Base-by-base conservation (phyloP, 2,888 invertebrate genomes). In the Pollenia amentaria region DNA sequence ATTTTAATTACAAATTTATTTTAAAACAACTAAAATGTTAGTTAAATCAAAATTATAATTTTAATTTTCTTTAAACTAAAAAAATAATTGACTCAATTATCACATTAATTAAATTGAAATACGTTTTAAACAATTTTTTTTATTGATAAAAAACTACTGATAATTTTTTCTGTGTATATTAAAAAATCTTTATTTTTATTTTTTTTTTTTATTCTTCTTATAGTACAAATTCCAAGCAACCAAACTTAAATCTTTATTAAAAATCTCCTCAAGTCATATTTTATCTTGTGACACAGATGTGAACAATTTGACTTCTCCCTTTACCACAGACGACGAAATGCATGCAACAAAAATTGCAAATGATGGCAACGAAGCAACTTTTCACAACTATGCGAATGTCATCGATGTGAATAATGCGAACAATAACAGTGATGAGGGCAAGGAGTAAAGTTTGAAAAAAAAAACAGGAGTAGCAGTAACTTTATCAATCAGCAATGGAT, bases 201-300 rank as follows among this genome's bases (percentile, higher is more conserved):
- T 51, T 42, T 44, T 65, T 46, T 42, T 44, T 55, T 53, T 53
- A 40, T 62, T 60, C 21, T 40, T 62, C 10, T 76, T 87, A 38
- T 84, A 93, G 93, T 92, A 91, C 79, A 93, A 93, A 90, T 93
- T 92, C 73, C 92, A 92, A 86, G 93, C 92, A 16, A 92, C 93
- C 16, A 93, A 93, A 88, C 84, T 93, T 46, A 93, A 93, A 89
- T 92, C 93, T 12, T 87, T 93, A 53, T 88, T 93, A 72, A 91
- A 92, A 88, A 91, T 92, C 21, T 91, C 92, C 55, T 88, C 90
- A 79, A 90, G 84, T 72, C 91, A 91, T 78, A 91, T 91, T 77
- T 64, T 89, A 40, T 80, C 78, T 67, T 73, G 76, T 29, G 70
- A 65, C n/a, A 42, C 65, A 21, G 18, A 62, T 48, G 64, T 64